Evolutionary conservation across 2,113 vertebrate genomes (phyloP).

Genomic region (Chrysochloris asiatica): DNA sequence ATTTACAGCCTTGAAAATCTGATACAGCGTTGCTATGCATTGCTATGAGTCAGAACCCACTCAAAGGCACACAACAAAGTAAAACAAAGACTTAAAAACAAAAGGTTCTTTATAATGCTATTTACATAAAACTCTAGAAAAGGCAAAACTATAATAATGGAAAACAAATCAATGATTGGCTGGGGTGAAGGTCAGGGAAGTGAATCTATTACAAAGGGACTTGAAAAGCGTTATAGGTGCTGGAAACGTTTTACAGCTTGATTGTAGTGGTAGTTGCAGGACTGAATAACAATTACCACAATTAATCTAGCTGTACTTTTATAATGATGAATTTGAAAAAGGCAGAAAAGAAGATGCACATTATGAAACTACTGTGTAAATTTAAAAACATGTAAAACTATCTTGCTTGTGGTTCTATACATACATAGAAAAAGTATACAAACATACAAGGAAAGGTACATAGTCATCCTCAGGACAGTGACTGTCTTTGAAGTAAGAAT

Average conservation of each 20-base stretch:
- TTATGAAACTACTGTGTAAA: neutral
- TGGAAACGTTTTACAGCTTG: neutral
- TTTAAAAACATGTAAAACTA: slow-evolving; percentile 20
- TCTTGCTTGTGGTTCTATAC: neutral
- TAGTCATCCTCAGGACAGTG: neutral
- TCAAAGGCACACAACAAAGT: no score
- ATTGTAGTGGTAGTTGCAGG: neutral
- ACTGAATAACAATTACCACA: neutral
- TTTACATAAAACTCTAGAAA: slow-evolving; percentile 17
- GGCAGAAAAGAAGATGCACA: neutral
- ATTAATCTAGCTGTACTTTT: neutral
- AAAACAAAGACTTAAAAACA: no score
- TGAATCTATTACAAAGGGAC: neutral
- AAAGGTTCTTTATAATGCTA: neutral
- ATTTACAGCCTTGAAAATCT: no score
- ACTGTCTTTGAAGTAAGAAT: neutral
- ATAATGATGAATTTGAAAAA: neutral
- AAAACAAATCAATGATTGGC: neutral
- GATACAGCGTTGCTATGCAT: no score
- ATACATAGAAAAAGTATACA: neutral
- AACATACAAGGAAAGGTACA: neutral
- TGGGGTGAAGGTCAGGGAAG: neutral
- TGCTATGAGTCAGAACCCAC: no score
- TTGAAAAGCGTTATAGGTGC: no score
- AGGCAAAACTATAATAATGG: slow-evolving; percentile 11